A percentile compares a stretch with the other conserved stretches of the same genome.
These are phyloP conservation scores for Brachionus manjavacas DNA, from an alignment of 1,140 invertebrate genomes.

Conservation along the genomic window DNA sequence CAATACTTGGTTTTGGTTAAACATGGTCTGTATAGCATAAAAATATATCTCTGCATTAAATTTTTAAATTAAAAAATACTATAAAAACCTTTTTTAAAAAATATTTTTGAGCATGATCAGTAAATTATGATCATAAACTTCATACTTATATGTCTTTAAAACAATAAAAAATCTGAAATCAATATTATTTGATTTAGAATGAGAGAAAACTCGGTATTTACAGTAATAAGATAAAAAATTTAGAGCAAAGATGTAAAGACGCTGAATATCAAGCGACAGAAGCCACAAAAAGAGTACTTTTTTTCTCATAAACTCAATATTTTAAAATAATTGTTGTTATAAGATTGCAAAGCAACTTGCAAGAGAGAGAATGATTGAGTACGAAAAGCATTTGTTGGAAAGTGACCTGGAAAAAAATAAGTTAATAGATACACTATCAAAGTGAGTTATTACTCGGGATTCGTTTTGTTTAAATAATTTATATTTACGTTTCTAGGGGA, in stretches of 20 bases:
- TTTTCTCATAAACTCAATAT: neutral
- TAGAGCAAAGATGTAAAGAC: conserved; percentile 23
- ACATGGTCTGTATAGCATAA: too few species aligned
- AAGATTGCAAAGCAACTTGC: conserved; percentile 38
- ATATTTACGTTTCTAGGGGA: neutral
- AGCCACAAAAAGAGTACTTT: conserved; percentile 18
- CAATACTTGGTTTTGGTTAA: too few species aligned
- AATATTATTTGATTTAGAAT: neutral
- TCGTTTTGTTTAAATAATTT: neutral
- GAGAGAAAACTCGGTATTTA: conserved; percentile 10
- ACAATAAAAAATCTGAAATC: too few species aligned
- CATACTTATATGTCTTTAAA: too few species aligned
- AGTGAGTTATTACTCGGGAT: neutral
- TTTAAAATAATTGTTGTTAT: neutral
- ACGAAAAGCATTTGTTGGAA: conserved; percentile 40
- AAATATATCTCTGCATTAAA: too few species aligned
- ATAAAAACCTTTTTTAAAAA: too few species aligned
- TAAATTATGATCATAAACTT: too few species aligned
- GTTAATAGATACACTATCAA: neutral
- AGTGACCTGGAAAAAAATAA: conserved; percentile 3
- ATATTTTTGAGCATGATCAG: too few species aligned
- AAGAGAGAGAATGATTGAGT: conserved; percentile 39
- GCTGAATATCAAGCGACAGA: conserved; percentile 29
- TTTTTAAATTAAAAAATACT: too few species aligned
- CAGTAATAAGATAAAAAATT: conserved; percentile 13